Evolutionary conservation across 2,888 invertebrate genomes (phyloP).

Genomic region (Philaethria dido): DNA sequence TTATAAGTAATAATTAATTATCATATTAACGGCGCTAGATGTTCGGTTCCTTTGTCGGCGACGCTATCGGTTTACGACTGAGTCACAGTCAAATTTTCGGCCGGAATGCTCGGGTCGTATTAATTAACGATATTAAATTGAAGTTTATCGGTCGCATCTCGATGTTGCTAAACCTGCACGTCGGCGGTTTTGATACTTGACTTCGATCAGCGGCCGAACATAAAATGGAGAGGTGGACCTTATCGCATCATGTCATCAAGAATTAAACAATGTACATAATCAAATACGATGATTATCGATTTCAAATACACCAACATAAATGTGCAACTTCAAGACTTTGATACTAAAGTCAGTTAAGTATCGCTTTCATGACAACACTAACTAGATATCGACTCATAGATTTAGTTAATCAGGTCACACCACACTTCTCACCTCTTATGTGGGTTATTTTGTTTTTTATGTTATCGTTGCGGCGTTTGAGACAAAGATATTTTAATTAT

Average conservation of each 20-base stretch:
- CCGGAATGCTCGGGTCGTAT: slow-evolving; percentile 79
- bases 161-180: slow-evolving; percentile 79
- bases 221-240: slow-evolving; percentile 65
- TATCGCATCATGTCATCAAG: slow-evolving; percentile 77
- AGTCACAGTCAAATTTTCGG: slow-evolving; percentile 76
- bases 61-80: slow-evolving; percentile 72
- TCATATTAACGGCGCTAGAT: slow-evolving; percentile 79
- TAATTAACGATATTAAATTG: slow-evolving; percentile 83
- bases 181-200: slow-evolving; percentile 71
- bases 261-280: slow-evolving; percentile 79
- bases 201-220: slow-evolving; percentile 62
- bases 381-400: slow-evolving; percentile 55
- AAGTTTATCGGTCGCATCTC: slow-evolving; percentile 81
- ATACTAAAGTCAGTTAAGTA: slow-evolving; percentile 49
- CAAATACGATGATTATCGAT: slow-evolving; percentile 74
- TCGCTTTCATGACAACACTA: slow-evolving; percentile 37
- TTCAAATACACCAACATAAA: slow-evolving; percentile 51
- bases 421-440: slow-evolving; percentile 80
- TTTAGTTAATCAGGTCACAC: slow-evolving; percentile 63
- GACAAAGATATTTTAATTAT: slow-evolving; percentile 83
- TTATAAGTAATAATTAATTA: slow-evolving; percentile 82
- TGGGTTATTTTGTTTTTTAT: slow-evolving; percentile 66
- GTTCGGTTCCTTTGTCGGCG: slow-evolving; percentile 76
- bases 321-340: slow-evolving; percentile 13
- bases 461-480: slow-evolving; percentile 72